phyloP scores from a whole-genome alignment of 1,140 invertebrate species.

The Sarcophaga bullata region DNA sequence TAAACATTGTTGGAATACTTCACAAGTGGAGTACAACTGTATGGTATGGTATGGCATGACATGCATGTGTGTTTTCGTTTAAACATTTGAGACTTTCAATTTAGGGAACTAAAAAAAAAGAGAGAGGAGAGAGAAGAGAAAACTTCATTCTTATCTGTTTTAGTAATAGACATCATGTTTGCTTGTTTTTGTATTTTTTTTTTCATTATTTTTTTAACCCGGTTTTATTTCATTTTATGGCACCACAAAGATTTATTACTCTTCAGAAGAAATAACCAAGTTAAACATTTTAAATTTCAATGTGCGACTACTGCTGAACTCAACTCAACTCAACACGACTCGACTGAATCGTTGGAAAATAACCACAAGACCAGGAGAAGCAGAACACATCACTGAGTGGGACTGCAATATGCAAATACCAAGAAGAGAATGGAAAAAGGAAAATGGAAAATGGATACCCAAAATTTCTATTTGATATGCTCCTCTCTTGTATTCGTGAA shows the following conservation, averaged over 20 bases:
- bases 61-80: not conserved
- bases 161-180: conserved; percentile 17
- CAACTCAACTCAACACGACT: too few species aligned
- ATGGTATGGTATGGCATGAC: not conserved
- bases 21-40: not conserved
- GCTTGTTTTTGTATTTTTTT: not conserved
- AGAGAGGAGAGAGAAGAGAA: too few species aligned
- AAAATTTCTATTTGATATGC: conserved; percentile 19
- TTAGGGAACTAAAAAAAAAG: not conserved
- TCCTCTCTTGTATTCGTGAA: not conserved
- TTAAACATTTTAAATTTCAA: not conserved
- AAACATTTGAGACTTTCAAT: not conserved
- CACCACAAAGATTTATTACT: conserved; percentile 26
- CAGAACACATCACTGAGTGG: not conserved
- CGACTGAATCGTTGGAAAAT: not conserved
- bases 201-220: not conserved
- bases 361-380: not conserved
- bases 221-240: not conserved
- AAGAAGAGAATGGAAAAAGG: not conserved
- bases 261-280: not conserved
- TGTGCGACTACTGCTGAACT: too few species aligned
- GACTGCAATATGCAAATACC: too few species aligned
- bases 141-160: not conserved
- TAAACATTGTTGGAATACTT: not conserved
- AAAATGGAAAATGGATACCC: not conserved